Percentiles rank a stretch among this genome's conserved stretches.
Evolutionary conservation across 2,113 vertebrate species (phyloP).

Genomic region (Brachyhypopomus gauderio): DNA sequence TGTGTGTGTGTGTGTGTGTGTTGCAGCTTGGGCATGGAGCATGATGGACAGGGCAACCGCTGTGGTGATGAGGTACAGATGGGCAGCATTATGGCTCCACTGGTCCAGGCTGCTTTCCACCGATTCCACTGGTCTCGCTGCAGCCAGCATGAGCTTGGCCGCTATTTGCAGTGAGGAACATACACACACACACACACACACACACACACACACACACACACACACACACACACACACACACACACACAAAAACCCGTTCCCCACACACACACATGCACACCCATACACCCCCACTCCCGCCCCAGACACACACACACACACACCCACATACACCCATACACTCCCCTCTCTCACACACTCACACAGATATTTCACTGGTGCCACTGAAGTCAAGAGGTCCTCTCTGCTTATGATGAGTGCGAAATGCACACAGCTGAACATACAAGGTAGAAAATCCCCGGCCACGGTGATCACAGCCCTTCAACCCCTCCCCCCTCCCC

Average conservation of each 20-base stretch:
- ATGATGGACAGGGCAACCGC: constrained; percentile 91
- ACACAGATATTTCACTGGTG: too few relatives aligned
- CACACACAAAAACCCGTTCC: not conserved
- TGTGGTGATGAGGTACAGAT: constrained; percentile 89
- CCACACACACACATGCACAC: not conserved
- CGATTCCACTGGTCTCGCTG: constrained; percentile 97
- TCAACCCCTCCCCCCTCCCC: not conserved
- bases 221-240: constrained; percentile 8
- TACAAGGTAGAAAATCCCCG: too few relatives aligned
- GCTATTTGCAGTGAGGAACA: constrained; percentile 86
- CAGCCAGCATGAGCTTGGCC: constrained; percentile 91
- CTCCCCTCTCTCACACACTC: too few relatives aligned
- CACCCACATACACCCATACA: too few relatives aligned
- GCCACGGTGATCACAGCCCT: not conserved
- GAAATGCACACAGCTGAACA: too few relatives aligned
- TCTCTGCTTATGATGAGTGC: too few relatives aligned
- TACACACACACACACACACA: not conserved
- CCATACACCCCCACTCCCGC: not conserved
- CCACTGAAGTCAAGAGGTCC: too few relatives aligned
- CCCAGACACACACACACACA: too few relatives aligned
- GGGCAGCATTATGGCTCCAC: constrained; percentile 97
- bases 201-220: not conserved
- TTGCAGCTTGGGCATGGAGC: constrained; percentile 92
- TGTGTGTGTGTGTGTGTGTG: constrained; percentile 35
- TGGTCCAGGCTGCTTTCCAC: constrained; percentile 92